These are phyloP conservation scores for Brachionus angularis DNA, from an alignment of 1,140 invertebrate genomes.

Conservation along the genomic window DNA sequence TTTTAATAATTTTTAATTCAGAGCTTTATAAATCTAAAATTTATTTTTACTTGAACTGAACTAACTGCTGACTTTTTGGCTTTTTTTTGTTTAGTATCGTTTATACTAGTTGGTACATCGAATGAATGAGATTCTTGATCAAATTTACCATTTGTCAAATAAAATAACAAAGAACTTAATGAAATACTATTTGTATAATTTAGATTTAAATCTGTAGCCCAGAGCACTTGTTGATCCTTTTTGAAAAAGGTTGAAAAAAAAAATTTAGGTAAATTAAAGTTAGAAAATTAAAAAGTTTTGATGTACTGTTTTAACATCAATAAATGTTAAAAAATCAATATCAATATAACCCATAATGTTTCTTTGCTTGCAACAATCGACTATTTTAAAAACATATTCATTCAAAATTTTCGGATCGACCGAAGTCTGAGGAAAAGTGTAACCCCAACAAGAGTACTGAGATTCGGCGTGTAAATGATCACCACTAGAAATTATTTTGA, in stretches of 20 bases:
- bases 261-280: not conserved
- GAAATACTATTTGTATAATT: constrained; percentile 53
- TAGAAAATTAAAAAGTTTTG: not conserved
- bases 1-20: not conserved
- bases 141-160: constrained; percentile 53
- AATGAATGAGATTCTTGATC: constrained; percentile 52
- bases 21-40: not conserved
- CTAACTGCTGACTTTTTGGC: constrained; percentile 48
- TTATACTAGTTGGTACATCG: constrained; percentile 47
- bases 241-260: constrained; percentile 5
- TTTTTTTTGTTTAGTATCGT: constrained; percentile 46
- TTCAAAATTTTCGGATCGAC: constrained; percentile 54
- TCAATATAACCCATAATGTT: constrained; percentile 55
- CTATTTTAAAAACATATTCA: constrained; percentile 50
- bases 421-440: constrained; percentile 57
- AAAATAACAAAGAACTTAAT: constrained; percentile 54
- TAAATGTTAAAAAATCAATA: constrained; percentile 58
- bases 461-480: constrained; percentile 58
- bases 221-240: constrained; percentile 54
- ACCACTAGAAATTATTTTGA: constrained; percentile 51
- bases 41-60: constrained; percentile 34
- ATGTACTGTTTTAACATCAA: constrained; percentile 53
- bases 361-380: constrained; percentile 53
- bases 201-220: constrained; percentile 55
- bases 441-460: constrained; percentile 54